Evolutionary conservation across 2,797 vertebrate species (phyloP), one percentile per base, ranked within the genome.

Genomic region (Tenualosa thibaudeaui): DNA sequence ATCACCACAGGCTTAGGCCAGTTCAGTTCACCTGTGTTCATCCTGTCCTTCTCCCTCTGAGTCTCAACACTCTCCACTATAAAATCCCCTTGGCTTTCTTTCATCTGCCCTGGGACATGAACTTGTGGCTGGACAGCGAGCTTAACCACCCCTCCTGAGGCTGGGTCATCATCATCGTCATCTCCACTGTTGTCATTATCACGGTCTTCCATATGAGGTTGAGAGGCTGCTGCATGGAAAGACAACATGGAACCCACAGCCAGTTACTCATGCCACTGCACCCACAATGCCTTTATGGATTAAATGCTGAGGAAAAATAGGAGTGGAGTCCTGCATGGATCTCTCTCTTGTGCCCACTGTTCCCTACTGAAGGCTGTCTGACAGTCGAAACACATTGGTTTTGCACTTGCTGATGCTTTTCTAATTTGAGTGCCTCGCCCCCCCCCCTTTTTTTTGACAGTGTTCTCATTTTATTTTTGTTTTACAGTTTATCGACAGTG

Each of bases 121-220:
- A 10, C 43, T 78, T 58, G 50, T 0, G 49, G 3, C 81, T 54
- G 89, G 71, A 81, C 43, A 3, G 62, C 0, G 31, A 56, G 62
- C 78, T 9, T 50, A n/a, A 84, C 83, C 0, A 2, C 78, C 0
- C 81, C 89, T 24, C 87, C 92, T 0, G 90, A 82, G 12, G 86
- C 87, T 0, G 89, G 84, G 84, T 93, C 91, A 0, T 94, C 89
- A 0, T 43, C 68, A 6, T 75, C 68, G 0, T 17, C 68, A 22
- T 75, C 68, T 12, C 75, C 53, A 53, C 91, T 90, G 0, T 85
- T 84, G 85, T 93, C 90, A 0, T 92, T 91, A 0, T 82, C 49
- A 3, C 83, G 81, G 82, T 92, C 89, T 24, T 90, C 91, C 8
- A 82, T 83, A 0, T 87, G 56, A 0, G 86, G 75, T 62, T 86